Evolutionary conservation across 2,797 vertebrate species (phyloP), one percentile per base, ranked within the genome.

Genomic region (Periparus ater): DNA sequence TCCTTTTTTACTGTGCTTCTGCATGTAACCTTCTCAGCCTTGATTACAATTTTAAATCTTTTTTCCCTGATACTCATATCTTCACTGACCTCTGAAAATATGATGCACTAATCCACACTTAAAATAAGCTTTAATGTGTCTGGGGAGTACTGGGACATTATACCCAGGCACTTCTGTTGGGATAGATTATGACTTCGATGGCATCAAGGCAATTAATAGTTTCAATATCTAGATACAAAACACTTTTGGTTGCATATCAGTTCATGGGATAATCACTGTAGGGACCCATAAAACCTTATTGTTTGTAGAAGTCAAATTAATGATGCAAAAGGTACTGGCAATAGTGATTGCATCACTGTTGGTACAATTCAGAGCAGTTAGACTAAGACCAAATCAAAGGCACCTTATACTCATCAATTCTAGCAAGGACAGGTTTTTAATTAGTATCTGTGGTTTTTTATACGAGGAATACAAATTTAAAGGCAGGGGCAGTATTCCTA

Each of bases 401-500:
- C 48, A 73, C 61, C 42, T 93, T 72, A 65, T 90, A 96, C 76
- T 81, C 51, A 36, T 47, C 60, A 96, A 3, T 94, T 93, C 76
- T 96, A 57, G 65, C 62, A 95, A 96, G 86, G 48, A 42, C 93
- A 11, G 4, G 9, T 22, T 93, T 73, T 97, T 90, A 38, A 51
- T 58, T 87, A 96, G 88, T 57, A 93, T 96, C 88, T 94, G 53
- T 95, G 78, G 84, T 89, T 96, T 74, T 95, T 96, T 96, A 95
- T 83, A 48, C 57, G 18, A 78, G 48, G 44, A 95, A 95, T 96
- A 96, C 88, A 93, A 94, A 94, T 94, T 97, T 95, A 95, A 97
- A 86, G 65, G 3, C 11, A 25, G 50, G 23, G 58, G 45, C 53
- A 92, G 12, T 66, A 79, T 84, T 44, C 3, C 26, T 93, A n/a